phyloP scores from a whole-genome alignment of 2,797 vertebrate species.

The Anguilla anguilla region DNA sequence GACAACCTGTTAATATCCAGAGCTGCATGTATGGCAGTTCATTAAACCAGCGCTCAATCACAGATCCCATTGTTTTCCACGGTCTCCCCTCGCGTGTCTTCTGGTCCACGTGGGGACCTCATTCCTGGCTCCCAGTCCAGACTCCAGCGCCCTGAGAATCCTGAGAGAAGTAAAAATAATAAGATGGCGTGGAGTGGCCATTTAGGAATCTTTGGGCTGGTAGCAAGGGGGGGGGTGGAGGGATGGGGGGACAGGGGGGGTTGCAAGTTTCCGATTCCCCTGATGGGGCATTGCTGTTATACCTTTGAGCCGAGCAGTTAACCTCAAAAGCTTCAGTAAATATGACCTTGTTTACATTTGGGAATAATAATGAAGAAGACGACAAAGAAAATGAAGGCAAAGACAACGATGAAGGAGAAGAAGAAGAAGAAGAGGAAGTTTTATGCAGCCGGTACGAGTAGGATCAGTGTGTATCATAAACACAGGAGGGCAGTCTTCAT shows the following conservation, averaged over 20 bases:
- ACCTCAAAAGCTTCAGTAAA: neutral
- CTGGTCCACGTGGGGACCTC: conserved; percentile 24
- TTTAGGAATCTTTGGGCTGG: neutral
- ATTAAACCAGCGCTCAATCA: conserved; percentile 44
- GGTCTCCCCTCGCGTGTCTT: conserved; percentile 15
- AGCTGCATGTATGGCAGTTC: conserved; percentile 38
- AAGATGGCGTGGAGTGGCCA: neutral
- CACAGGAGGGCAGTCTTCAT: conserved; percentile 59
- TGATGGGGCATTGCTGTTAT: neutral
- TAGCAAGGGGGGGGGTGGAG: neutral
- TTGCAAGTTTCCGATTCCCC: neutral
- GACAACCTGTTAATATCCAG: conserved; percentile 56
- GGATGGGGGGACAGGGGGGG: neutral
- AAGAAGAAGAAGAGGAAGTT: neutral
- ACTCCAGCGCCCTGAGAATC: neutral
- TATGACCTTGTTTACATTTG: neutral
- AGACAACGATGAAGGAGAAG: too few relatives aligned
- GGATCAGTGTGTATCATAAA: conserved; percentile 28
- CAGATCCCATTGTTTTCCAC: conserved; percentile 32
- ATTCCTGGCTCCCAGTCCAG: neutral
- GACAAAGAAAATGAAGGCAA: too few relatives aligned
- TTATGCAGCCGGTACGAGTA: neutral
- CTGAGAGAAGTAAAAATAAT: neutral
- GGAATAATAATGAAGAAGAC: neutral
- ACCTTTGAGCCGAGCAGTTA: neutral